Percentiles rank a stretch among this genome's conserved stretches.
Evolutionary conservation across 2,113 vertebrate genomes (phyloP).

Genomic region (Anolis sagrei): DNA sequence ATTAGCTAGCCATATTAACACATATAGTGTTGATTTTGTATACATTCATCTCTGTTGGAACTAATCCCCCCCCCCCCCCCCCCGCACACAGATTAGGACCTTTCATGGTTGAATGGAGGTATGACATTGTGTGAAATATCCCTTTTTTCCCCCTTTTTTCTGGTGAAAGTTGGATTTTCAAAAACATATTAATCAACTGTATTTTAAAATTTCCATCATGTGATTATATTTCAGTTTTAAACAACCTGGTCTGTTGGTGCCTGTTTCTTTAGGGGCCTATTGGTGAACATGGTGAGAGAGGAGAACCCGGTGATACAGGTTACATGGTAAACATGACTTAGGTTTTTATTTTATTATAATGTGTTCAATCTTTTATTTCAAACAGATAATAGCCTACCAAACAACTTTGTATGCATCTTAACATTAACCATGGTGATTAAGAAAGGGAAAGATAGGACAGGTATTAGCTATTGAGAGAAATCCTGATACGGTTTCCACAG

Average conservation of each 20-base stretch:
- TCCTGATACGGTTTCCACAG: neutral
- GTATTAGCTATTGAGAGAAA: neutral
- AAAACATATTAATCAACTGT: conserved; percentile 19
- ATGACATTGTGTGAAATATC: conserved; percentile 9
- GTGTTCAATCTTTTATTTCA: neutral
- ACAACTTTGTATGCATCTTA: neutral
- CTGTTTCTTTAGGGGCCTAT: conserved; percentile 81
- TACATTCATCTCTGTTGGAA: conserved; percentile 7
- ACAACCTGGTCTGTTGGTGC: conserved; percentile 30
- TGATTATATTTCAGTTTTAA: conserved; percentile 27
- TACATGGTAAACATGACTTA: conserved; percentile 84
- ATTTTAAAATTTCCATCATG: conserved; percentile 6
- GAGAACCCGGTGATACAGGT: conserved; percentile 89
- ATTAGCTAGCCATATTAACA: neutral
- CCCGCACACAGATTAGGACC: too few species aligned
- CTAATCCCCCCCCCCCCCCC: too few species aligned
- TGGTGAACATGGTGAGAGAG: conserved; percentile 90
- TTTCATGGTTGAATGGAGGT: neutral
- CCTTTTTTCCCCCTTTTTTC: neutral
- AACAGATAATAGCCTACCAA: neutral
- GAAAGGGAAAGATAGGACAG: neutral
- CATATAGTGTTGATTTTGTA: conserved; percentile 21
- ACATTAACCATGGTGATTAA: neutral
- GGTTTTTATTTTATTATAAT: neutral
- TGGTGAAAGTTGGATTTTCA: conserved; percentile 15